Evolutionary conservation across 2,797 vertebrate species (phyloP), one percentile per base, ranked within the genome.

Genomic region (Platalea minor): DNA sequence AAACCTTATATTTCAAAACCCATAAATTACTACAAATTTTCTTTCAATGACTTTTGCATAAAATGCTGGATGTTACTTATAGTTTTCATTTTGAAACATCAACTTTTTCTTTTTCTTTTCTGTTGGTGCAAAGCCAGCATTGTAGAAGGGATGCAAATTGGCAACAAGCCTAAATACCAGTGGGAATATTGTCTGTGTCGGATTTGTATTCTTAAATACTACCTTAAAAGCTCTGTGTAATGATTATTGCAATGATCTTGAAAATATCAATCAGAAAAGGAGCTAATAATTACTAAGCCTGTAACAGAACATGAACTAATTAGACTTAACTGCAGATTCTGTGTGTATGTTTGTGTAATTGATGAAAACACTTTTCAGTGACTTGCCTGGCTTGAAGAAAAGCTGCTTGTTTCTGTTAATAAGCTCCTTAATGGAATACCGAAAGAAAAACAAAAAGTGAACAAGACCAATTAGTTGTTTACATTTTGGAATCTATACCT

Each of bases 181-280:
- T 95, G 76, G 94, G 85, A 82, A 93, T 79, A 95, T 95, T 26
- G 51, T 95, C 93, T 98, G 83, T 92, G 92, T 68, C 95, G 91
- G 73, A 97, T 92, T 95, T 96, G 88, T 89, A 81, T 92, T 96
- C 89, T 98, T 95, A 97, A 98, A 97, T 88, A 69, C 82, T 78
- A 92, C 94, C 93, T 97, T 96, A 97, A 97, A 98, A 95, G 89
- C 96, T 96, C 76, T 92, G 67, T 92, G 88, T 97, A 97, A 97
- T 97, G 93, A 94, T 97, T 97, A 97, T 94, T 96, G 76, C 77
- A 96, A 92, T 74, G 67, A 92, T 90, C 89, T 90, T 91, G 95
- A 97, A 98, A 98, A 97, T 97, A 97, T 94, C 97, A 97, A 94
- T 98, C 96, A 97, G 96, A 95, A 97, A 97, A 96, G n/a, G 74